phyloP scores from a whole-genome alignment of 1,140 invertebrate species.

The Lepidurus arcticus region DNA sequence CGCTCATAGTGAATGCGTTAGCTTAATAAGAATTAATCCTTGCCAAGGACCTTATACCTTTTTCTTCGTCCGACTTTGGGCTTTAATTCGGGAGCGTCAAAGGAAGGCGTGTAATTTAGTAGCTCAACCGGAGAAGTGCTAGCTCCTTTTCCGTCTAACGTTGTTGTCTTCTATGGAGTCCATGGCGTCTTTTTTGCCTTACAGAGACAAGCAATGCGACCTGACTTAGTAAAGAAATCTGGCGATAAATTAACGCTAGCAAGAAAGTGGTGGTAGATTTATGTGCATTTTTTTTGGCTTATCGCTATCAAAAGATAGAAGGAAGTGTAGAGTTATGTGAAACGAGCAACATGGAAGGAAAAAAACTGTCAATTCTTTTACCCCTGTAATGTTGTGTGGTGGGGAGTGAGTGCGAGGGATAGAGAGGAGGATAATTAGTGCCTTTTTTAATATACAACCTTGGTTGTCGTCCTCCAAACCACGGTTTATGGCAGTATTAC shows the following conservation, averaged over 20 bases:
- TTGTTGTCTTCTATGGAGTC: not conserved
- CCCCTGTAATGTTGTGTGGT: too few relatives aligned
- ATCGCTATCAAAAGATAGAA: too few relatives aligned
- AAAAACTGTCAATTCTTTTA: too few relatives aligned
- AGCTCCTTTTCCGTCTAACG: not conserved
- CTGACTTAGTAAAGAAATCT: not conserved
- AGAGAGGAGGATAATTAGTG: too few relatives aligned
- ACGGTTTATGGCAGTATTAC: conserved; percentile 4
- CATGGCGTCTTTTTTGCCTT: not conserved
- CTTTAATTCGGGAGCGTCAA: not conserved
- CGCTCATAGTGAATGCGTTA: too few relatives aligned
- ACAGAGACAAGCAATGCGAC: conserved; percentile 1
- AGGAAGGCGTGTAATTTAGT: conserved; percentile 14
- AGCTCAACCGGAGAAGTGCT: not conserved
- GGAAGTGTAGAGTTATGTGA: too few relatives aligned
- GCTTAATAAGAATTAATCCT: too few relatives aligned
- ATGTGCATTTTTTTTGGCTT: not conserved
- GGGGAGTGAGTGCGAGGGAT: too few relatives aligned
- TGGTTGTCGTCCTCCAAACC: conserved; percentile 2
- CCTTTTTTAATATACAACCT: too few relatives aligned
- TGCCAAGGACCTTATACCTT: too few relatives aligned
- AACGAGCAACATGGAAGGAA: too few relatives aligned
- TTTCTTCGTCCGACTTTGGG: not conserved
- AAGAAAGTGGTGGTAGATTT: not conserved
- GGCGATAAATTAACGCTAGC: conserved; percentile 19